Evolutionary conservation across 2,113 vertebrate genomes (phyloP), one percentile per base, ranked within the genome.

Genomic region (Anser brachyrhynchus): DNA sequence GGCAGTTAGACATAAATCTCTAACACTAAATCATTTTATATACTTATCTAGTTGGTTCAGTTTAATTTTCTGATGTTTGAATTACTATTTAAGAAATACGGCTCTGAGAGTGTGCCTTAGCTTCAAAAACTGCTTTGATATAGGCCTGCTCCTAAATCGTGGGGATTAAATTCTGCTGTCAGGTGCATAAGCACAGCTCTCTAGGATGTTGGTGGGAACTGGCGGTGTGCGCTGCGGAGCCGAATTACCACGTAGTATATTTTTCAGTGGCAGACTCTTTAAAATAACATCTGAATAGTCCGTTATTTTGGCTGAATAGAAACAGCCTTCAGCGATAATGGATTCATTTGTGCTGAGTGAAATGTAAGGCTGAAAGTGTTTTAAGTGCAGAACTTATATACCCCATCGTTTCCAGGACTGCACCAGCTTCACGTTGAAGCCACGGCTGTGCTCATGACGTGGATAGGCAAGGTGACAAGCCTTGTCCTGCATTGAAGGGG

Each of bases 21-120:
- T 64, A 73, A 26, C 19, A 51, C 17, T 79, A 93, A 86, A 95
- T 96, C 4, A 83, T 80, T 80, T 79, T 3, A 96, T 86, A 67
- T 84, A 78, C 84, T 91, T 81, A 86, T 73, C 10, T 51, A 33
- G 17, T 77, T 83, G 41, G 12, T 76, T 91, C 44, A 5, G 28
- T 84, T 86, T 93, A 35, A 77, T 81, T 92, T 96, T 80, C 46
- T 51, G 72, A 51, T 0, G 1, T 80, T 79, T 75, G 39, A 78
- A 21, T 67, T 79, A 28, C 37, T 89, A 37, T 49, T 3, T 4
- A 49, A 64, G 44, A 86, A 74, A 51, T 70, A 52, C 3, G 2
- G 29, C 22, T 54, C 13, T 25, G 29, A 64, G 43, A 79, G 17
- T 29, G 14, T 55, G 37, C 35, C 57, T 41, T 77, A 41, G 13